Percentiles rank a stretch among this genome's conserved stretches.
Evolutionary conservation across 30 jellyfish, hydroid and myxozoan species (phyloP).

Genomic region (Hydractinia symbiolongicarpus): DNA sequence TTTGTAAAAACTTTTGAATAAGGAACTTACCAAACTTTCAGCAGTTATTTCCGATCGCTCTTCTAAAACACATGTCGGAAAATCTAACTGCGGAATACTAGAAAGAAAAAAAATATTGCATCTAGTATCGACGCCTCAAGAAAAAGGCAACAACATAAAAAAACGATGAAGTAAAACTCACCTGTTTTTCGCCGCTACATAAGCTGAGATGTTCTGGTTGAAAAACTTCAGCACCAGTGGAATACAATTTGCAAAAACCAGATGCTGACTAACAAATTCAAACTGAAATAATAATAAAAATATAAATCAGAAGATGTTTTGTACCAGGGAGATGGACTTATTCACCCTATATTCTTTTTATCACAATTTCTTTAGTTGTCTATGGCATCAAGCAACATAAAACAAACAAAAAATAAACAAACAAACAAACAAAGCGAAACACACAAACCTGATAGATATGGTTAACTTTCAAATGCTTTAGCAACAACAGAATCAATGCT

Average conservation of each 20-base stretch:
- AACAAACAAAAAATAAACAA: not conserved
- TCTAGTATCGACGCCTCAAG: too few relatives aligned
- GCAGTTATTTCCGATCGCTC: conserved; percentile 79
- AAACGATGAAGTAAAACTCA: not conserved
- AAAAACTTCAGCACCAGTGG: conserved; percentile 85
- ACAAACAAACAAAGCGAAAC: not conserved
- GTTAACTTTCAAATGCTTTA: conserved; percentile 86
- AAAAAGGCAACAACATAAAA: not conserved
- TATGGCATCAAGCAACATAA: not conserved
- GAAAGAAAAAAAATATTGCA: not conserved
- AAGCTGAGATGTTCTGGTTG: conserved; percentile 92
- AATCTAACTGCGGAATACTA: conserved; percentile 84
- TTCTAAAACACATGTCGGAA: conserved; percentile 78
- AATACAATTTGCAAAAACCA: conserved; percentile 94
- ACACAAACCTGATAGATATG: conserved; percentile 90
- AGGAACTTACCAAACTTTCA: conserved; percentile 68
- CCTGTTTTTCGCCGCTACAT: conserved; percentile 93
- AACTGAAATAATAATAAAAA: conserved; percentile 46
- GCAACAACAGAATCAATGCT: conserved; percentile 64
- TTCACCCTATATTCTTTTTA: not conserved
- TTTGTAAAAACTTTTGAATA: too few relatives aligned
- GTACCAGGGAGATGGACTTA: not conserved
- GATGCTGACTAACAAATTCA: conserved; percentile 96
- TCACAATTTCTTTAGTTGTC: not conserved
- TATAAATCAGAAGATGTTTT: not conserved